Base-by-base conservation (phyloP, 2,888 invertebrate species). In the Tipula lateralis region DNA sequence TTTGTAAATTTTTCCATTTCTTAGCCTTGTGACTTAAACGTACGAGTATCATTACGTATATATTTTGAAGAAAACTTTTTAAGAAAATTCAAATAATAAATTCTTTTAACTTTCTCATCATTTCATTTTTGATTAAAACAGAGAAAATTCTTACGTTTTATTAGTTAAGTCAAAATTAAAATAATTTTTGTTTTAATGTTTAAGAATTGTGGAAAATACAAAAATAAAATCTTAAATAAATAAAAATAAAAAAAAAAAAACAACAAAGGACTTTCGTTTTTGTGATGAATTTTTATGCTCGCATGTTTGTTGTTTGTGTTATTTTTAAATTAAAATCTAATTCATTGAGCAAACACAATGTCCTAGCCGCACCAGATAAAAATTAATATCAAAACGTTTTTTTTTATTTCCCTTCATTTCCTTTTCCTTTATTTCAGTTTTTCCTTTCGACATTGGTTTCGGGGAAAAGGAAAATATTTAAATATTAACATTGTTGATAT, bases 241-340 rank as follows among this genome's bases (percentile, higher is more conserved):
- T 24, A 66, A 66, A 66, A 66, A 66, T 66, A 66, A 66, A 66
- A 24, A 66, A n/a, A n/a, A 9, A 66, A 66, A 66, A 66, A 66
- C 66, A 66, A 66, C 66, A 66, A 66, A 66, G 66, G 66, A 66
- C 66, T 66, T 66, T 9, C 24, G 19, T 66, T 66, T 66, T 19
- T 66, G 44, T 66, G 66, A 24, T 66, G 66, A 19, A 24, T 19
- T 66, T 24, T 66, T 66, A 24, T 66, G 66, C 6, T n/a, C n/a
- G n/a, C n/a, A n/a, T 66, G 66, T 66, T 39, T 66, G 44, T 66
- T 66, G 66, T 66, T 66, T 66, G 24, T 66, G 24, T 82, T 82
- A 83, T 83, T 83, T 83, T 83, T 34, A 83, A 83, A 83, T 83
- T 83, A 83, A 83, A 83, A 83, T 83, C 83, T 83, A 83, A 83